These are phyloP conservation scores for Phalanger gymnotis DNA, from an alignment of 2,797 vertebrate genomes.

Conservation along the genomic window DNA sequence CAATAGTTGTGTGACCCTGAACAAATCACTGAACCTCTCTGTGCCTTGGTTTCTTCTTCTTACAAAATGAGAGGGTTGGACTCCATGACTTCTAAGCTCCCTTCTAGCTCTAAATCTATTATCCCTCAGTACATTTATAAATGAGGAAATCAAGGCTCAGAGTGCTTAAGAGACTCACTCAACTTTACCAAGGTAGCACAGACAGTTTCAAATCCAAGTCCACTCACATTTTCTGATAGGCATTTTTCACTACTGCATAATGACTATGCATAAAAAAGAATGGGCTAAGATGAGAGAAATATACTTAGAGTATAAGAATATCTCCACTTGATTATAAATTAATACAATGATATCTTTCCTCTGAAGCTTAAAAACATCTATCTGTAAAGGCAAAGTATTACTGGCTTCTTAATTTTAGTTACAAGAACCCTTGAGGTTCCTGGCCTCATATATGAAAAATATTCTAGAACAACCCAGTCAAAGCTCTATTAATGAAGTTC, in stretches of 20 bases:
- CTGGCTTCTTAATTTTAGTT: background rate
- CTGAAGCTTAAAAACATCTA: background rate
- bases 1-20: background rate
- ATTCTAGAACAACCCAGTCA: conserved; percentile 45
- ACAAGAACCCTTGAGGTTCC: background rate
- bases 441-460: conserved; percentile 32
- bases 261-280: background rate
- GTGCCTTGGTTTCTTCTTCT: background rate
- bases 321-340: background rate
- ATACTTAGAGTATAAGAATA: background rate
- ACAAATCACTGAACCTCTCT: background rate
- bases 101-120: background rate
- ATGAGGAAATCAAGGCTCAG: background rate
- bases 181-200: background rate
- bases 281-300: background rate
- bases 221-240: background rate
- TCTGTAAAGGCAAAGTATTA: conserved; percentile 5
- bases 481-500: conserved; percentile 45
- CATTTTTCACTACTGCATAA: background rate
- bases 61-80: background rate
- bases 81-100: background rate
- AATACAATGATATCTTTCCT: background rate
- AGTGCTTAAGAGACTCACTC: background rate
- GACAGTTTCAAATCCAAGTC: background rate
- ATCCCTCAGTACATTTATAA: background rate